Conservation (phyloP, 2,797 vertebrate species). For the Acropternis orthonyx region DNA sequence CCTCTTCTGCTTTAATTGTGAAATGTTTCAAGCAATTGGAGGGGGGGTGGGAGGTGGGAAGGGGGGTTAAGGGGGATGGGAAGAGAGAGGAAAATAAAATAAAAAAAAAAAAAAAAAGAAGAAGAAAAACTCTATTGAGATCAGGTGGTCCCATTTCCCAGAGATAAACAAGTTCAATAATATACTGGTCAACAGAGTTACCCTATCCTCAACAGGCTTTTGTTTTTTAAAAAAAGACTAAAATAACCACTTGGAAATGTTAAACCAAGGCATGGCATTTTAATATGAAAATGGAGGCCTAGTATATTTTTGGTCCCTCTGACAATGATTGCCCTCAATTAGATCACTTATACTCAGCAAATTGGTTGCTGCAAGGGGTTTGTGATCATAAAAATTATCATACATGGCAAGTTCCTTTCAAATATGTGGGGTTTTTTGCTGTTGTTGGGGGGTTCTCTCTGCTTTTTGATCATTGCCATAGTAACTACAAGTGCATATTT, state of each 20-base stretch:
- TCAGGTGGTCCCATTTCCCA: conserved; percentile 78
- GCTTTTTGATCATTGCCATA: conserved; percentile 77
- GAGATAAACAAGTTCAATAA: conserved; percentile 78
- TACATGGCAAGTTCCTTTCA: conserved; percentile 67
- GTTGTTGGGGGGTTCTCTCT: neutral
- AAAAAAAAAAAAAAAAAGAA: neutral
- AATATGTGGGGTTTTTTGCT: neutral
- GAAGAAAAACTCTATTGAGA: conserved; percentile 74
- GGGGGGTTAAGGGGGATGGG: neutral
- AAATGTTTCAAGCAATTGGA: conserved; percentile 66
- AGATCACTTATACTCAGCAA: conserved; percentile 84
- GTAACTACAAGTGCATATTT: conserved; percentile 84
- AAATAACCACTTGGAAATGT: conserved; percentile 83
- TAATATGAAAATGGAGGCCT: conserved; percentile 84
- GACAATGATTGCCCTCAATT: conserved; percentile 91
- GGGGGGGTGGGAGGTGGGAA: neutral
- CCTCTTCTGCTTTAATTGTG: conserved; percentile 76
- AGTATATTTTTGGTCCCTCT: conserved; percentile 80
- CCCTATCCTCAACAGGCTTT: conserved; percentile 79
- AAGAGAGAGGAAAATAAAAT: neutral
- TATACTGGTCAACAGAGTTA: conserved; percentile 77
- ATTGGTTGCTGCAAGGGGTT: conserved; percentile 66
- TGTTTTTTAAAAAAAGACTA: conserved; percentile 78
- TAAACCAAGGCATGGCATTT: conserved; percentile 88
- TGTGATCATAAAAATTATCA: conserved; percentile 70